A percentile compares a stretch with the other conserved stretches of the same genome.
Evolutionary conservation across 2,113 vertebrate genomes (phyloP).

Genomic region (Gambusia affinis): DNA sequence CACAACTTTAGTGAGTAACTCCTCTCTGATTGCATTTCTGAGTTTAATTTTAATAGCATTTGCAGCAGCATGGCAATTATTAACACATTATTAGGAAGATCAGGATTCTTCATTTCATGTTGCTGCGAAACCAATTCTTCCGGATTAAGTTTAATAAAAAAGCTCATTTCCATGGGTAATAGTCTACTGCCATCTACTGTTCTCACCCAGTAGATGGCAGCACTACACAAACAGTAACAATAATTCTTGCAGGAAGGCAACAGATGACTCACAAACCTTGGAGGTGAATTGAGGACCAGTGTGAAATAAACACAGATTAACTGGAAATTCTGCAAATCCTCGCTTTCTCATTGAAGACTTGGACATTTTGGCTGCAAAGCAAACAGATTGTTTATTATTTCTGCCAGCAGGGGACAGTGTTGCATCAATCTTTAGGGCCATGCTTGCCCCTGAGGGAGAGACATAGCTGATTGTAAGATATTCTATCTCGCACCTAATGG

Average conservation of each 20-base stretch:
- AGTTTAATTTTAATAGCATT: slow-evolving; percentile 5
- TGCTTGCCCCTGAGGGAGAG: slow-evolving; percentile 12
- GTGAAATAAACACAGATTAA: not conserved
- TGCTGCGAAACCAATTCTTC: slow-evolving; percentile 15
- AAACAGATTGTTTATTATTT: not conserved
- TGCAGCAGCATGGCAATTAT: not conserved
- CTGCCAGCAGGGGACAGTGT: slow-evolving; percentile 68
- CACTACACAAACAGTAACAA: slow-evolving; percentile 23
- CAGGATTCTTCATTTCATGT: not conserved
- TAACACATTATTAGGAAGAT: not conserved
- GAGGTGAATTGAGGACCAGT: not conserved
- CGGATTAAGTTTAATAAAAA: slow-evolving; percentile 9
- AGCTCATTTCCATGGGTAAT: not conserved
- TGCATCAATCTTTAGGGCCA: slow-evolving; percentile 15
- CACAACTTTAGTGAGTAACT: slow-evolving; percentile 83
- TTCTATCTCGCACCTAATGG: slow-evolving; percentile 56
- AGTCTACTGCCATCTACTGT: not conserved
- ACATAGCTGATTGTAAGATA: slow-evolving; percentile 39
- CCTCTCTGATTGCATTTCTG: not conserved
- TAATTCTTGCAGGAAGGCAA: not conserved
- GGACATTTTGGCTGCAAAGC: not conserved
- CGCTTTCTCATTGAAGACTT: not conserved
- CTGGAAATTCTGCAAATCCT: not conserved
- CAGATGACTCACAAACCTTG: not conserved
- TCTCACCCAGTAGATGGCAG: slow-evolving; percentile 64